Percentiles rank a stretch among this genome's conserved stretches.
These are phyloP conservation scores for Crematogaster levior DNA, from an alignment of 2,888 invertebrate genomes.

Conservation along the genomic window DNA sequence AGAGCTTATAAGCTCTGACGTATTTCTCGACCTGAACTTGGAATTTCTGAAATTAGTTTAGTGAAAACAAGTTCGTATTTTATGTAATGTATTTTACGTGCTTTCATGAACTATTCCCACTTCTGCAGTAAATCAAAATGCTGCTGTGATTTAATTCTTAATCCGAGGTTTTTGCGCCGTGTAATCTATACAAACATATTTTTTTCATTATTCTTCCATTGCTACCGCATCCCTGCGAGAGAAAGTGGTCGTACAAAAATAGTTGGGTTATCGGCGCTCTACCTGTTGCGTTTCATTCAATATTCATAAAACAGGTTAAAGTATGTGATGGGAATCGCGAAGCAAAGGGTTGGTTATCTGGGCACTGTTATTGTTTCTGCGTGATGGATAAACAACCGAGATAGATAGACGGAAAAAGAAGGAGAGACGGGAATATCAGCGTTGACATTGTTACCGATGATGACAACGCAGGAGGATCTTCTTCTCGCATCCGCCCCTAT, in stretches of 20 bases:
- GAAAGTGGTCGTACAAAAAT: neutral
- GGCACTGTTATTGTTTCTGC: neutral
- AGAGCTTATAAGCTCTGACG: too few relatives aligned
- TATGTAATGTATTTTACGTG: constrained; percentile 27
- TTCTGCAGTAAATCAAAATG: constrained; percentile 35
- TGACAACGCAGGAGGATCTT: constrained; percentile 9
- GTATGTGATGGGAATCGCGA: neutral
- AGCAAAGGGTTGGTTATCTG: neutral
- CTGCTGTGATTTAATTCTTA: neutral
- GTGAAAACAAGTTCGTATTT: neutral
- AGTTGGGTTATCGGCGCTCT: constrained; percentile 19
- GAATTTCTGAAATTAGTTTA: neutral
- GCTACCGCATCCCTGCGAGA: neutral
- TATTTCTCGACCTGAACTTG: neutral
- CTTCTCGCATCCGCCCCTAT: constrained; percentile 44
- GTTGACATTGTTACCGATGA: constrained; percentile 34
- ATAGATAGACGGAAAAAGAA: neutral
- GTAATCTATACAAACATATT: neutral
- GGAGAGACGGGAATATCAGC: neutral
- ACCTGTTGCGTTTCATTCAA: constrained; percentile 70
- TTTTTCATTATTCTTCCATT: neutral
- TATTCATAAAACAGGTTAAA: constrained; percentile 38
- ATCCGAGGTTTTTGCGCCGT: too few relatives aligned
- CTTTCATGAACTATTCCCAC: constrained; percentile 1
- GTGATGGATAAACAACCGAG: neutral